Conservation (phyloP, 2,888 invertebrate species). For the Parnassius apollo region DNA sequence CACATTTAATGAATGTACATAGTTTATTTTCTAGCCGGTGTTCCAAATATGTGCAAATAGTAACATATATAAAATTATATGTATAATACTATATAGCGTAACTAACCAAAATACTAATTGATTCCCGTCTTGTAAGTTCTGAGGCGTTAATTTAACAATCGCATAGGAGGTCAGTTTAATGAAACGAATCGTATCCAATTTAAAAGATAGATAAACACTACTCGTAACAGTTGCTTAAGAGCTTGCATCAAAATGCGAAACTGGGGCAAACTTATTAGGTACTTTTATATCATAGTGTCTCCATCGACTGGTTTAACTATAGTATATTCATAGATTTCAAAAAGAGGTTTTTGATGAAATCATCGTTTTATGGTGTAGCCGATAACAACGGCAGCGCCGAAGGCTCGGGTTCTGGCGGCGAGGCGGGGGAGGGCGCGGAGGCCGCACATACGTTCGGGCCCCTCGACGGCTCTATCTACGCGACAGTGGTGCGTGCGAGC, state of each 20-base stretch:
- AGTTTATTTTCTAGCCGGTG: conserved; percentile 33
- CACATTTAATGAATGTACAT: conserved; percentile 45
- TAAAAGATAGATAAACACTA: conserved; percentile 44
- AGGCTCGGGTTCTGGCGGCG: conserved; percentile 71
- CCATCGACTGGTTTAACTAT: conserved; percentile 19
- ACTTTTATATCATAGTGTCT: neutral
- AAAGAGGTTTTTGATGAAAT: no score
- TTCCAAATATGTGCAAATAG: conserved; percentile 36
- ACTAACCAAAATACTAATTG: neutral
- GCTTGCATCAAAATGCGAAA: conserved; percentile 33
- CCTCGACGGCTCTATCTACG: conserved; percentile 94
- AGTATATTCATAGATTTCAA: conserved; percentile 28
- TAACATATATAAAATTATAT: neutral
- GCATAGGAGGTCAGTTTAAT: conserved; percentile 45
- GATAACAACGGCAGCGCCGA: conserved; percentile 79
- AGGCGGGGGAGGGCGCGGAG: conserved; percentile 69
- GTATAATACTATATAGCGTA: no score
- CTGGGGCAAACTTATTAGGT: conserved; percentile 20
- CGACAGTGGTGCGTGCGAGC: conserved; percentile 82
- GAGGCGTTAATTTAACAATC: conserved; percentile 1
- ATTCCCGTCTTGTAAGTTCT: neutral
- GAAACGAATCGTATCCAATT: conserved; percentile 63
- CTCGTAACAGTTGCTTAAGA: conserved; percentile 53
- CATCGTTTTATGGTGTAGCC: conserved; percentile 55
- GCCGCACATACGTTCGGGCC: conserved; percentile 89